A percentile compares a stretch with the other conserved stretches of the same genome.
Evolutionary conservation across 2,888 invertebrate genomes (phyloP).

Genomic region (Agrilus mali): DNA sequence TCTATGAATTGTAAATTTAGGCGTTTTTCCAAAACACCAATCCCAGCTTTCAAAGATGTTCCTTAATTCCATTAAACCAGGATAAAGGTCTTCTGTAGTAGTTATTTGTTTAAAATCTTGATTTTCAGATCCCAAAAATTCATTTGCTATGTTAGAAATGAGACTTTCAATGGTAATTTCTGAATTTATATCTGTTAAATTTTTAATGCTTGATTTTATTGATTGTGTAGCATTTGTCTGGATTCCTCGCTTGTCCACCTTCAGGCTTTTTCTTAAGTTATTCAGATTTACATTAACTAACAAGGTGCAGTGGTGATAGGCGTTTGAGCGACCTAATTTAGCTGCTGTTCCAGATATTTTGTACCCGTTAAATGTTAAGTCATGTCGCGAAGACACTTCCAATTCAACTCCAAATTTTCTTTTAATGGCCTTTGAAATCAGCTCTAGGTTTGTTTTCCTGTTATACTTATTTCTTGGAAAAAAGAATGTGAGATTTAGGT

Average conservation of each 20-base stretch:
- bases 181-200: slow-evolving; percentile 63
- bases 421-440: slow-evolving; percentile 72
- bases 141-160: slow-evolving; percentile 58
- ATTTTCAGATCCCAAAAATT: slow-evolving; percentile 60
- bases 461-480: slow-evolving; percentile 71
- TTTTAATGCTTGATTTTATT: slow-evolving; percentile 67
- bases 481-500: slow-evolving; percentile 86
- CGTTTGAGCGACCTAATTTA: slow-evolving; percentile 72
- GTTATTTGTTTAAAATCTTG: slow-evolving; percentile 31
- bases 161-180: slow-evolving; percentile 59
- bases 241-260: slow-evolving; percentile 62
- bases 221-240: slow-evolving; percentile 79
- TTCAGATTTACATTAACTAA: slow-evolving; percentile 74
- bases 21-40: slow-evolving; percentile 81
- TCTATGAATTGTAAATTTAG: slow-evolving; percentile 63
- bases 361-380: slow-evolving; percentile 61
- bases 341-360: slow-evolving; percentile 96
- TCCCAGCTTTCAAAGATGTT: slow-evolving; percentile 67
- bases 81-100: slow-evolving; percentile 80
- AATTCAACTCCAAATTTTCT: slow-evolving; percentile 70
- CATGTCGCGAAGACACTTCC: slow-evolving; percentile 67
- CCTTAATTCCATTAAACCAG: slow-evolving; percentile 61
- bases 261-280: slow-evolving; percentile 57
- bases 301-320: slow-evolving; percentile 96
- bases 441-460: slow-evolving; percentile 73